Evolutionary conservation across 2,888 invertebrate genomes (phyloP), one percentile per base, ranked within the genome.

Genomic region (Limnephilus lunatus): DNA sequence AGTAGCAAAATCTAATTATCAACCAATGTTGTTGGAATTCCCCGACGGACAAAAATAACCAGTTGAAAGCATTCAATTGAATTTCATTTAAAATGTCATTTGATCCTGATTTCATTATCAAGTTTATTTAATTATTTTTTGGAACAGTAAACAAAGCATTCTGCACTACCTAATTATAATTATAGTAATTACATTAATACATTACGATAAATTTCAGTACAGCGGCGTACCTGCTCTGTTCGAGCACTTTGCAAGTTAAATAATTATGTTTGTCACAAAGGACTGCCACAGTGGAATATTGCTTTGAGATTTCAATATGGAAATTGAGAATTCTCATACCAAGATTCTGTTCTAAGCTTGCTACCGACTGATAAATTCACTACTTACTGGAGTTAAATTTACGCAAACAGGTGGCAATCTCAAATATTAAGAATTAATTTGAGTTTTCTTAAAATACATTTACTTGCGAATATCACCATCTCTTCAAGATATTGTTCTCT

Each of bases 181-280:
- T n/a, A n/a, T 7, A 25, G 25, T n/a, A 25, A 68, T 68, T 68
- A 68, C 68, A 68, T 9, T 25, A 19, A 7, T 68, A 68, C 9
- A 68, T 68, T 68, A n/a, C 68, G 7, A 68, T 4, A 25, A 7
- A n/a, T 68, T 68, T 68, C 9, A 68, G 25, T n/a, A 68, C 68
- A n/a, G 25, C 9, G 48, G 48, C 48, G 25, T 68, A 68, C 68
- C 68, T 68, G 68, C n/a, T 25, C 68, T 68, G 9, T 68, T 68
- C 68, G 25, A 68, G 68, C 68, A 68, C 25, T 68, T 68, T 68
- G 25, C 68, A 7, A n/a, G 68, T 68, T 15, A 35, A 9, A 39
- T 83, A 35, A 83, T 83, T 83, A 32, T 35, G 12, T 30, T 44
- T 86, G 86, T 86, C 39, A 86, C 86, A 86, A 86, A 86, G 86